These are phyloP conservation scores for Volucella inflata DNA, from an alignment of 2,888 invertebrate species.

Conservation along the genomic window DNA sequence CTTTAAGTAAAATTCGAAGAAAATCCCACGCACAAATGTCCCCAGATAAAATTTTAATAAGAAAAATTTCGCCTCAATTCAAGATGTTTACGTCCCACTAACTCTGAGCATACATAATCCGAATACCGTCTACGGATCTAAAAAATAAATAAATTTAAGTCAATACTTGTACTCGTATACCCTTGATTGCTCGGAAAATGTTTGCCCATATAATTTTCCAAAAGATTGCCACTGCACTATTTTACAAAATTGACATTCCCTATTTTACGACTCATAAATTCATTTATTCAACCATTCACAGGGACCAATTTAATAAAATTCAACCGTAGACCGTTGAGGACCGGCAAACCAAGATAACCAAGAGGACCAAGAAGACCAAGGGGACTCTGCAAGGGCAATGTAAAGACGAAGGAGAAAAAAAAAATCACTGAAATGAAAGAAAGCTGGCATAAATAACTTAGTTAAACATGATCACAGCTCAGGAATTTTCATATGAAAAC, in stretches of 20 bases:
- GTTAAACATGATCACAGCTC: slow-evolving; percentile 64
- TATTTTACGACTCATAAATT: slow-evolving; percentile 74
- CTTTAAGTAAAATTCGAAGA: too few species aligned
- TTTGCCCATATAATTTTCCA: slow-evolving; percentile 39
- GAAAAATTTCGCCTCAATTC: too few species aligned
- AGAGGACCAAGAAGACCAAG: too few species aligned
- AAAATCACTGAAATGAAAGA: not conserved
- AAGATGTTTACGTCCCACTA: too few species aligned
- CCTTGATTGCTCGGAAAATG: slow-evolving; percentile 11
- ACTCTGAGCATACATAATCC: too few species aligned
- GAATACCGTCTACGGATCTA: too few species aligned
- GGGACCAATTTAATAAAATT: slow-evolving; percentile 61
- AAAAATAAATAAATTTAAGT: too few species aligned
- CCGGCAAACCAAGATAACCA: too few species aligned
- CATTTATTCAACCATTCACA: slow-evolving; percentile 63
- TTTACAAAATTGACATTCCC: slow-evolving; percentile 70
- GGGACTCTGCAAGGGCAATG: not conserved
- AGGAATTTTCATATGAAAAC: slow-evolving; percentile 69
- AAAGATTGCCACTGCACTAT: slow-evolving; percentile 44
- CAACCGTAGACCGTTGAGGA: slow-evolving; percentile 10
- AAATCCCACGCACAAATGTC: too few species aligned
- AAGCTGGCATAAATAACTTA: slow-evolving; percentile 35
- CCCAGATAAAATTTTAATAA: too few species aligned
- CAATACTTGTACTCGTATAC: not conserved
- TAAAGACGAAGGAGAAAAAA: not conserved